These are phyloP conservation scores for Epinephelus coioides DNA, from an alignment of 2,797 vertebrate genomes.

Conservation along the genomic window DNA sequence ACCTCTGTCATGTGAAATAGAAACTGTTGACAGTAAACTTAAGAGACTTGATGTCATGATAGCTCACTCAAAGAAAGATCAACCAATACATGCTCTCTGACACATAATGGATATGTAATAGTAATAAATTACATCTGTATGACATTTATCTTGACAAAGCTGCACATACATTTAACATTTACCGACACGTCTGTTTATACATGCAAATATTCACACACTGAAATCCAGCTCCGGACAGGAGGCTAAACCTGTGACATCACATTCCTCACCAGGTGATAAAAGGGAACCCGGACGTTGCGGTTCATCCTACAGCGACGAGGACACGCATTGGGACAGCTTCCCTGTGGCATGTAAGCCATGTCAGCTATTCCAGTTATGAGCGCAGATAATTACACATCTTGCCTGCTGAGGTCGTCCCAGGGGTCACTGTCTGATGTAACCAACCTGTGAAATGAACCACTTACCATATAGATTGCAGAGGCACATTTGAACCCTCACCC, in stretches of 20 bases:
- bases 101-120: background rate
- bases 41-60: too few species aligned
- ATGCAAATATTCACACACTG: slow-evolving; percentile 6
- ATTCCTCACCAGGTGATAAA: slow-evolving; percentile 14
- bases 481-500: slow-evolving; percentile 19
- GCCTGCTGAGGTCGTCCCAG: slow-evolving; percentile 14
- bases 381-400: slow-evolving; percentile 41
- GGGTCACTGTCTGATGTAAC: slow-evolving; percentile 42
- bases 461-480: slow-evolving; percentile 57
- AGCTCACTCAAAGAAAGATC: background rate
- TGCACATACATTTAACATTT: background rate
- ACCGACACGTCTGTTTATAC: background rate
- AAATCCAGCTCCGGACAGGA: slow-evolving; percentile 1
- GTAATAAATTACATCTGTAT: background rate
- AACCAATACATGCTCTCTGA: background rate
- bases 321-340: background rate
- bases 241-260: slow-evolving; percentile 17
- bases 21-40: too few species aligned
- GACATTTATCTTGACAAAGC: background rate
- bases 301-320: background rate
- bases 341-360: slow-evolving; percentile 12
- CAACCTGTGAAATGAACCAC: slow-evolving; percentile 46
- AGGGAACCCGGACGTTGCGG: background rate
- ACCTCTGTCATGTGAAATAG: too few species aligned
- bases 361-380: slow-evolving; percentile 16